Evolutionary conservation across 2,113 vertebrate species (phyloP).

Genomic region (Misgurnus anguillicaudatus): DNA sequence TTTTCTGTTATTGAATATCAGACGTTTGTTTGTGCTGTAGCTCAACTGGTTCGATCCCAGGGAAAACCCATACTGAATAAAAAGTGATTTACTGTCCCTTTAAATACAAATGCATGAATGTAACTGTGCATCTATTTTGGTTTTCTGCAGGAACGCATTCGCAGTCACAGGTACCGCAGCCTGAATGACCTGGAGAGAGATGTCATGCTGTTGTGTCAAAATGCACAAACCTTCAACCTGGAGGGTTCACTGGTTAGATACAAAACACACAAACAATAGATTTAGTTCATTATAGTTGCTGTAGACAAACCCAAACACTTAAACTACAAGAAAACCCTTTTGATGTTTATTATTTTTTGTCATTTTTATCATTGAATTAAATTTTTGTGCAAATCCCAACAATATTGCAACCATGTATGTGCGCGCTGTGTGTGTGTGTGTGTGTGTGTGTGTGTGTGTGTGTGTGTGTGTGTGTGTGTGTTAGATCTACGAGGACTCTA

Average conservation of each 20-base stretch:
- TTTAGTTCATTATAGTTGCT: neutral
- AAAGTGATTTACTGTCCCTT: no score
- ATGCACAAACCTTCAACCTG: slow-evolving; percentile 95
- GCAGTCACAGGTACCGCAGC: slow-evolving; percentile 94
- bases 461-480: neutral
- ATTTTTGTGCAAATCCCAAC: no score
- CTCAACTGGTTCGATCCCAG: no score
- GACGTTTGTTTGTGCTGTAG: no score
- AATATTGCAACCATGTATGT: no score
- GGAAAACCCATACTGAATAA: no score
- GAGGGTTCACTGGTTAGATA: slow-evolving; percentile 88
- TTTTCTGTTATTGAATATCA: no score
- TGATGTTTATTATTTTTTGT: no score
- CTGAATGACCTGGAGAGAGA: slow-evolving; percentile 96
- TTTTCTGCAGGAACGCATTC: slow-evolving; percentile 85
- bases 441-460: neutral
- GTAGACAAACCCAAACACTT: slow-evolving; percentile 47
- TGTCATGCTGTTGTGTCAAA: slow-evolving; percentile 95
- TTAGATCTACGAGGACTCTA: slow-evolving; percentile 95
- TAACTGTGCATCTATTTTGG: neutral
- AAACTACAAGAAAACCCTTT: no score
- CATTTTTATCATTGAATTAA: no score
- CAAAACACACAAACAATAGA: neutral
- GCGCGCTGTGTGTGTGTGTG: no score
- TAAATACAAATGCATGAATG: no score